Evolutionary conservation across 2,113 vertebrate genomes (phyloP), one percentile per base, ranked within the genome.

Genomic region (Oxyura jamaicensis): DNA sequence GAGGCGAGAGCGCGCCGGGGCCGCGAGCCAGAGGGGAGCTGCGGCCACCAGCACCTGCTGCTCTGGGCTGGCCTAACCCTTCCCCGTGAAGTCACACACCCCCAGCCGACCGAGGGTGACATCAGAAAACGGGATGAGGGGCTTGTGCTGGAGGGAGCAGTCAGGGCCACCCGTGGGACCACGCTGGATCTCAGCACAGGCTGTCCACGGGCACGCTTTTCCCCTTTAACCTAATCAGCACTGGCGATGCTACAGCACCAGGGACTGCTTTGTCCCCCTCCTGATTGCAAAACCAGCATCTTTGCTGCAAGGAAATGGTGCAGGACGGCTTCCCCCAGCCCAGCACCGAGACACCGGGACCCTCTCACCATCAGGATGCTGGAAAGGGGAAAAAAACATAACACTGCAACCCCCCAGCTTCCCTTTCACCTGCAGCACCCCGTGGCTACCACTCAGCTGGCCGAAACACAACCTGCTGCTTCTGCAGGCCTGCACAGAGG

Each of bases 1-100:
- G 73, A 2, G 11, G 20, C 0, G 0, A 22, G 17, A 86, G 67
- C 3, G 0, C 1, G 8, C 48, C 5, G 29, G 42, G 58, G 39
- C 52, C 0, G 2, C 1, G 0, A 5, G 35, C 52, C 78, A 69
- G 62, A 73, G 53, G 46, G 33, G 29, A 52, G 71, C 83, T 42
- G 74, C 0, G 0, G 77, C 68, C 76, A 66, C 44, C 1, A 0
- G 52, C 83, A 63, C 77, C 80, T 67, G 87, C 84, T 89, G 69
- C 44, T 68, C 53, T 5, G 1, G 28, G n/a, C 26, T 4, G 62
- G 48, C 48, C 66, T 19, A 33, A 68, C 48, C 71, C 29, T 46
- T 15, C 35, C 72, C 17, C 2, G 0, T n/a, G 3, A 3, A 17
- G 73, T 60, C 69, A 25, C 42, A 71, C 35, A 35, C 77, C 16